Conservation (phyloP, 1,140 invertebrate genomes). For the Drosophila lini region DNA sequence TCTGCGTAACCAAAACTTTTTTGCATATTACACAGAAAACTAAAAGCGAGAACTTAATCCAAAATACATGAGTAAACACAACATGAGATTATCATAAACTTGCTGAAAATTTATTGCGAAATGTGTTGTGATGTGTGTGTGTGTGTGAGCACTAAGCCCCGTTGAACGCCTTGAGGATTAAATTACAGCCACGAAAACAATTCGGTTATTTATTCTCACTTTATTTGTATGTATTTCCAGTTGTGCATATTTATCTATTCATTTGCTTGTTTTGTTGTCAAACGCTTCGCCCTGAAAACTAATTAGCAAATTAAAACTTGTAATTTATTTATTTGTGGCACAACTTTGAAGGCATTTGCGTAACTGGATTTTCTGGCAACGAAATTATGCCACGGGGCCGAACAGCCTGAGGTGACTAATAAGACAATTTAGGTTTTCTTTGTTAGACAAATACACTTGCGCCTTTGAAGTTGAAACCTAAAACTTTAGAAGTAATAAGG, state of each 20-base stretch:
- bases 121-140: background rate
- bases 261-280: slow-evolving; percentile 42
- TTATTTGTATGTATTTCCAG: background rate
- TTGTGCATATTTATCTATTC: slow-evolving; percentile 32
- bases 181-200: slow-evolving; percentile 38
- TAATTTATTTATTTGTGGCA: slow-evolving; percentile 49
- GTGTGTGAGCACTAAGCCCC: slow-evolving; percentile 21
- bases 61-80: slow-evolving; percentile 56
- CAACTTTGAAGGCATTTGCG: slow-evolving; percentile 32
- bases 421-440: slow-evolving; percentile 28
- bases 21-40: slow-evolving; percentile 48
- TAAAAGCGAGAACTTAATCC: slow-evolving; percentile 49
- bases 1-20: slow-evolving; percentile 23
- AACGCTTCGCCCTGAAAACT: slow-evolving; percentile 30
- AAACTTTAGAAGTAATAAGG: background rate
- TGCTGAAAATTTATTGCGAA: slow-evolving; percentile 40
- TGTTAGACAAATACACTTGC: background rate
- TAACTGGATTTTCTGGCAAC: slow-evolving; percentile 33
- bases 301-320: slow-evolving; percentile 54
- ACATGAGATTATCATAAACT: slow-evolving; percentile 53
- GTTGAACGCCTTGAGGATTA: slow-evolving; percentile 39
- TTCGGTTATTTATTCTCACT: slow-evolving; percentile 33
- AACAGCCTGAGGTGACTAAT: slow-evolving; percentile 16
- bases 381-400: slow-evolving; percentile 1
- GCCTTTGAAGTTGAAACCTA: slow-evolving; percentile 12